Evolutionary conservation across 2,888 invertebrate species (phyloP), one percentile per base, ranked within the genome.

Genomic region (Perithous albicinctus): DNA sequence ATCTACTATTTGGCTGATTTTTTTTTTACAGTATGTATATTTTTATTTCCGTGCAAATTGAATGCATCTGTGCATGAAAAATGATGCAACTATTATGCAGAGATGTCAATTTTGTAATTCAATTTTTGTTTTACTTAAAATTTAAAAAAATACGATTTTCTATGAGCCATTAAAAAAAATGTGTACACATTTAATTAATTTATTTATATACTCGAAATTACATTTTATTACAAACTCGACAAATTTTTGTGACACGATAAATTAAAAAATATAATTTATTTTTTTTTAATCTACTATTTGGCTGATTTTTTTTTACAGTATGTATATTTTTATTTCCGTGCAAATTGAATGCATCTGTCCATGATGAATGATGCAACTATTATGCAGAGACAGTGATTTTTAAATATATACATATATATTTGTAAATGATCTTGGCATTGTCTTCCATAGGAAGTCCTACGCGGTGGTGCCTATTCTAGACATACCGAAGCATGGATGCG

Each of bases 401-500:
- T 46, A 46, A 46, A 2, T 38, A 12, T 41, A 41, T 3, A 41
- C 10, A 48, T 7, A 46, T 18, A 46, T 0, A 15, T 46, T 15
- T 6, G 1, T 18, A 48, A 20, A 20, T 8, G 20, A 48, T 51
- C 51, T 51, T 51, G 23, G 51, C 51, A 51, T 51, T 51, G 51
- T 51, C 23, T 48, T 20, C 48, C 10, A 23, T 51, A 51, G 51
- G 10, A 23, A 51, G 51, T 51, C 23, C 10, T 54, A 32, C 23
- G 63, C 15, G 38, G 23, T n/a, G 38, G 23, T 54, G 32, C 20
- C 43, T 72, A 59, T 72, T 78, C 56, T 69, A 23, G 7, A 41
- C 20, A 23, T 32, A 20, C n/a, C 6, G n/a, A 38, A 12, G 64
- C 77, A 74, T 59, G 81, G 78, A 69, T 69, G 77, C 77, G 73